A percentile compares a stretch with the other conserved stretches of the same genome.
phyloP scores from a whole-genome alignment of 2,888 invertebrate species.

The Gari tellinella region DNA sequence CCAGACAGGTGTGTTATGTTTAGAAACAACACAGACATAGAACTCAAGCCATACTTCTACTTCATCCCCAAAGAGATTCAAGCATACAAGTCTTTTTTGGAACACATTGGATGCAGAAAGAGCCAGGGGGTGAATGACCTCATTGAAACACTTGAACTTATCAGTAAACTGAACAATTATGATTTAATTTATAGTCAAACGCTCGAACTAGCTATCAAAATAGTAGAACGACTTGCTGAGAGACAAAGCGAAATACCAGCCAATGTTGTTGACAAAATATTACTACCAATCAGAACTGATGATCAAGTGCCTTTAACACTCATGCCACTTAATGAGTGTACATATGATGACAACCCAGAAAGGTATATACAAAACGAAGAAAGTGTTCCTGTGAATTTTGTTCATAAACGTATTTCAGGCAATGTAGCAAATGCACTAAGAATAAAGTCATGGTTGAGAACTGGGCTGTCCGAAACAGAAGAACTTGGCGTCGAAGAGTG shows the following conservation, averaged over 20 bases:
- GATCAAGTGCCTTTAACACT: neutral
- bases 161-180: neutral
- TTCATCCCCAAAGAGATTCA: slow-evolving; percentile 35
- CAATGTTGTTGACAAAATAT: slow-evolving; percentile 13
- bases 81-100: slow-evolving; percentile 3
- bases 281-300: slow-evolving; percentile 18
- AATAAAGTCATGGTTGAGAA: slow-evolving; percentile 69
- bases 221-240: slow-evolving; percentile 5
- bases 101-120: slow-evolving; percentile 2
- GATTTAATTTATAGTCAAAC: neutral
- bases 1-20: slow-evolving; percentile 17
- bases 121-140: slow-evolving; percentile 13
- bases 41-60: slow-evolving; percentile 37
- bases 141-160: neutral
- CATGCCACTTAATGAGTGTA: slow-evolving; percentile 20
- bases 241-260: slow-evolving; percentile 13
- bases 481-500: slow-evolving; percentile 48
- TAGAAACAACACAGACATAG: slow-evolving; percentile 17
- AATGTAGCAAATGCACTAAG: slow-evolving; percentile 67
- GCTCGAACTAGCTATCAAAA: slow-evolving; percentile 6
- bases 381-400: slow-evolving; percentile 28
- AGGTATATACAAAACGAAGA: slow-evolving; percentile 7
- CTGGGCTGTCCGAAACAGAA: slow-evolving; percentile 65
- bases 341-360: slow-evolving; percentile 28
- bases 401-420: slow-evolving; percentile 50